These are phyloP conservation scores for Philaethria dido DNA, from an alignment of 2,888 invertebrate genomes.

Conservation along the genomic window DNA sequence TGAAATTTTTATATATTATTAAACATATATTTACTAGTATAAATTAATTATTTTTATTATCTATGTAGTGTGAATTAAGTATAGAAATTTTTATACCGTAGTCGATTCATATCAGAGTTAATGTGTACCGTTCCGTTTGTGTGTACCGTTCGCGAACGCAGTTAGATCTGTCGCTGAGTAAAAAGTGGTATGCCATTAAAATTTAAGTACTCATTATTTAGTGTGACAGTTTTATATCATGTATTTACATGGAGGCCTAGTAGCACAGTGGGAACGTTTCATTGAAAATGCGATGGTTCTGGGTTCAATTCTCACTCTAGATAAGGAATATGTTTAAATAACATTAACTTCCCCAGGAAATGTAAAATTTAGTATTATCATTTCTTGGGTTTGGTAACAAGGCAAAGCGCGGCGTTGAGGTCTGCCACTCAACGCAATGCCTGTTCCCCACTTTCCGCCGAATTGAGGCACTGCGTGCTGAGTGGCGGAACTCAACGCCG, in stretches of 20 bases:
- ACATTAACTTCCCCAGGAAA: not conserved
- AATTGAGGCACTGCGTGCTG: too few species aligned
- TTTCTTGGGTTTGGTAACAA: too few species aligned
- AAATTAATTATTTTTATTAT: conserved; percentile 12
- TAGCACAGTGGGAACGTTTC: not conserved
- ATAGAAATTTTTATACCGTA: conserved; percentile 36
- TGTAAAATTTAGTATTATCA: too few species aligned
- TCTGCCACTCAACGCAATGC: too few species aligned
- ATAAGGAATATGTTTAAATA: not conserved
- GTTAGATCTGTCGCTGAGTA: conserved; percentile 37
- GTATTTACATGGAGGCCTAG: not conserved
- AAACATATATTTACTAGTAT: not conserved
- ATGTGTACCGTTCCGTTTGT: conserved; percentile 33
- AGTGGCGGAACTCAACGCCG: too few species aligned
- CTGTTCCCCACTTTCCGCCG: too few species aligned
- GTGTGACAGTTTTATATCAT: not conserved
- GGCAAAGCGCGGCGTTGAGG: too few species aligned
- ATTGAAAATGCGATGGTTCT: not conserved
- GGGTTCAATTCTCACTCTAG: not conserved
- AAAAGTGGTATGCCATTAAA: conserved; percentile 21
- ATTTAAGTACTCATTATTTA: conserved; percentile 17
- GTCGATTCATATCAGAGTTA: conserved; percentile 36
- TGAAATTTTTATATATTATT: not conserved
- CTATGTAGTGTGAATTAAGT: conserved; percentile 12
- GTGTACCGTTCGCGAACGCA: conserved; percentile 35